Base-by-base conservation (phyloP, 1,140 invertebrate species). In the Lordiphosa collinella region DNA sequence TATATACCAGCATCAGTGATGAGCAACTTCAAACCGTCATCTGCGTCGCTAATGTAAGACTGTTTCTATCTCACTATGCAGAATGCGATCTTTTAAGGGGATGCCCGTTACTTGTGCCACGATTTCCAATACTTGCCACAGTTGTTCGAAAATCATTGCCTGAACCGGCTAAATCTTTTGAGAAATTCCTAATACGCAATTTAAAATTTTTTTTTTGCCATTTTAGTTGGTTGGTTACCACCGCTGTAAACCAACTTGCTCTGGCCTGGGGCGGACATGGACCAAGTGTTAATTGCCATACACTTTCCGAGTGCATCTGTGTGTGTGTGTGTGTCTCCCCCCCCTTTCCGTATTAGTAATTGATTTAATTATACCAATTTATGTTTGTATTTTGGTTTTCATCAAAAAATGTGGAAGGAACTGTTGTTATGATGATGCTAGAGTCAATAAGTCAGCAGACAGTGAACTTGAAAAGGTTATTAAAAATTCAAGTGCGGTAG, bases 391-490 rank as follows among this genome's bases (percentile, higher is more conserved):
- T 34, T 4, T 43, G 11, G 12, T 18, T 40, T 6, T 36, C n/a
- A 38, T 38, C 22, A 25, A 25, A 25, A 25, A 25, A 25, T 7
- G 51, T 52, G 22, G 52, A 8, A 37, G 11, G 12, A 37, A 12
- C 61, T 43, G 59, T 35, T 41, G 7, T 7, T 3, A 8, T n/a
- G 11, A 36, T 12, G 11, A 29, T 14, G 38, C 29, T 36, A 40
- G 22, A 48, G n/a, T 37, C 35, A 40, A 35, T 25, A 25, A 29
- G 2, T 40, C 10, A 46, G 8, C 51, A 79, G 71, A 48, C 71
- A 76, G 78, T 82, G 76, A 82, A 82, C 76, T 82, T 82, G 76
- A 84, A 75, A 60, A 72, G 71, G 61, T 82, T 76, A 82, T 84
- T 69, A 72, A 68, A 69, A 71, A 71, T 82, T 82, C 71, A 82